A percentile compares a stretch with the other conserved stretches of the same genome.
Evolutionary conservation across 2,888 invertebrate genomes (phyloP).

Genomic region (Nomada flava): DNA sequence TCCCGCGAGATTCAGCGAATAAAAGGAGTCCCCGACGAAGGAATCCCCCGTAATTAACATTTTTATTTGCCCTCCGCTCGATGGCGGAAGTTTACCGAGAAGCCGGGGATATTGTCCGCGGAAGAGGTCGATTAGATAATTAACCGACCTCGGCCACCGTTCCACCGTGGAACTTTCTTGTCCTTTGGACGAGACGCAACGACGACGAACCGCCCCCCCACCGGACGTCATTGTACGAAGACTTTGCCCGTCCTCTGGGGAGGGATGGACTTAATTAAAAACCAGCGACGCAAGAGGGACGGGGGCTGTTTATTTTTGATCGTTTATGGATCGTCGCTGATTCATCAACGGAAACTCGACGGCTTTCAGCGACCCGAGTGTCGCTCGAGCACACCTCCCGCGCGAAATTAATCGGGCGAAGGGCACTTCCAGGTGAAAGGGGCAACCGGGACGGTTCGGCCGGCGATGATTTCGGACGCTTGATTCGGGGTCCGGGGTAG

Average conservation of each 20-base stretch:
- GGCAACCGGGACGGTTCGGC: not conserved
- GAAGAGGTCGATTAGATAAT: slow-evolving; percentile 63
- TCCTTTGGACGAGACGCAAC: not conserved
- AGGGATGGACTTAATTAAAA: slow-evolving; percentile 54
- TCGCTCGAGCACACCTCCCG: slow-evolving; percentile 2
- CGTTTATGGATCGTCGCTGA: slow-evolving; percentile 49
- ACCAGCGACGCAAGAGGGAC: slow-evolving; percentile 8
- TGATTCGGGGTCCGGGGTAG: not conserved
- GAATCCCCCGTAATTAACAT: slow-evolving; percentile 62
- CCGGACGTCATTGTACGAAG: slow-evolving; percentile 40
- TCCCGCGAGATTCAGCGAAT: slow-evolving; percentile 39
- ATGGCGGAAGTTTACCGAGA: slow-evolving; percentile 35
- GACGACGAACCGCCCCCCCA: slow-evolving; percentile 2
- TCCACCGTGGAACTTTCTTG: slow-evolving; percentile 18
- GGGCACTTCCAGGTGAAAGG: not conserved
- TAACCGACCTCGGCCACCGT: slow-evolving; percentile 38
- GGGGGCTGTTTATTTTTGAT: slow-evolving; percentile 42
- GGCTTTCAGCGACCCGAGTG: not conserved
- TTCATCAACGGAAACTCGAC: not conserved
- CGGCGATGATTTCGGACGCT: not conserved
- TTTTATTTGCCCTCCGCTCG: slow-evolving; percentile 52
- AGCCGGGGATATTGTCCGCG: slow-evolving; percentile 49
- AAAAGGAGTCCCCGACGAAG: slow-evolving; percentile 37
- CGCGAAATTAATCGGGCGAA: slow-evolving; percentile 11
- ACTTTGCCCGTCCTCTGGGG: no score